Conservation (phyloP, 2,888 invertebrate genomes). For the Aspidapion aeneum region DNA sequence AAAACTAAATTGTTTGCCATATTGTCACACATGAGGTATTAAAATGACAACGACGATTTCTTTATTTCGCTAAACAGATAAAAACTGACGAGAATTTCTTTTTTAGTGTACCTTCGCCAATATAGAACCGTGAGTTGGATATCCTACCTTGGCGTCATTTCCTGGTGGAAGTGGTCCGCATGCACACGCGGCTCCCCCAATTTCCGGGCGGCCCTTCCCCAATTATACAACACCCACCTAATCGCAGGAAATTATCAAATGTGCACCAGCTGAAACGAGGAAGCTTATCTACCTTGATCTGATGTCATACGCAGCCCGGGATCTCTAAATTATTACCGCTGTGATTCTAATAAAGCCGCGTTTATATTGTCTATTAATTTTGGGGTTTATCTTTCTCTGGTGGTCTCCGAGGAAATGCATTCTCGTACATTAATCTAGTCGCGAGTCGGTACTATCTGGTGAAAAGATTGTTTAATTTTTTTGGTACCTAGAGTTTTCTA, state of each 20-base stretch:
- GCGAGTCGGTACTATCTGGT: too few species aligned
- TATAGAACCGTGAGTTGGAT: too few species aligned
- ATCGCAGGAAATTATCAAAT: conserved; percentile 51
- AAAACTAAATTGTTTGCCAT: too few species aligned
- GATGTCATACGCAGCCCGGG: neutral
- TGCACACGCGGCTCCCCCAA: conserved; percentile 44
- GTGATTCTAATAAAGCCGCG: neutral
- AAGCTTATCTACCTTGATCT: neutral
- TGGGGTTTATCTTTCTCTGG: neutral
- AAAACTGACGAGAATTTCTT: too few species aligned
- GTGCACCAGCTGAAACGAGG: conserved; percentile 40
- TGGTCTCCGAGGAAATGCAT: neutral
- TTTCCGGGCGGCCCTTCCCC: conserved; percentile 50
- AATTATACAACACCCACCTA: conserved; percentile 42
- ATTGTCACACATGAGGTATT: too few species aligned
- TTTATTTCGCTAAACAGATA: too few species aligned
- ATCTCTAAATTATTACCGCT: neutral
- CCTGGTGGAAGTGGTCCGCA: conserved; percentile 46
- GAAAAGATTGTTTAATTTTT: too few species aligned
- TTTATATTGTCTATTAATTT: neutral
- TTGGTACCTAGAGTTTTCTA: too few species aligned
- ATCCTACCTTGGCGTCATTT: conserved; percentile 49
- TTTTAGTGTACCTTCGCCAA: too few species aligned
- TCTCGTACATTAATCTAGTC: too few species aligned
- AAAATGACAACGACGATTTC: too few species aligned